Conservation (phyloP, 2,888 invertebrate species). For the Parnassius mnemosyne region DNA sequence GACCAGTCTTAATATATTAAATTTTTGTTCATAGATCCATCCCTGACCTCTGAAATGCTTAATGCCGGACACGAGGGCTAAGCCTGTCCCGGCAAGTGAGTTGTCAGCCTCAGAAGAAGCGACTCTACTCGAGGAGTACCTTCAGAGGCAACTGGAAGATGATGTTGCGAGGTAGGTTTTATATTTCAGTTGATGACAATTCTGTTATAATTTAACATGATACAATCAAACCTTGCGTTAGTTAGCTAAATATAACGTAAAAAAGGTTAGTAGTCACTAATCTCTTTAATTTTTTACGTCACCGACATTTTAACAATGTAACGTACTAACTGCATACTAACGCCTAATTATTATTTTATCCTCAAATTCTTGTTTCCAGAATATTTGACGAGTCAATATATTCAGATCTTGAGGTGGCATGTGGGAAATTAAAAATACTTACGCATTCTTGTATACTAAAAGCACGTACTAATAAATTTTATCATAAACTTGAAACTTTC, state of each 20-base stretch:
- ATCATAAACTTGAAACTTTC: constrained; percentile 75
- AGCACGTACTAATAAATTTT: constrained; percentile 81
- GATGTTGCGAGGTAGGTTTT: constrained; percentile 63
- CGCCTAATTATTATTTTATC: constrained; percentile 1
- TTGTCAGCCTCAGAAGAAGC: constrained; percentile 59
- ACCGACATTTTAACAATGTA: too few species aligned
- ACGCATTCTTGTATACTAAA: constrained; percentile 82
- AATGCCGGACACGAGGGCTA: constrained; percentile 59
- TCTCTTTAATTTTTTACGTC: too few species aligned
- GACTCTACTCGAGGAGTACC: constrained; percentile 55
- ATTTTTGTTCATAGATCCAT: constrained; percentile 10
- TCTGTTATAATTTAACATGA: too few species aligned
- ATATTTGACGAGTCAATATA: constrained; percentile 82
- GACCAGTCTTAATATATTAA: background rate
- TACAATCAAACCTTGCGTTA: too few species aligned
- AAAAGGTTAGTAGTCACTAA: too few species aligned
- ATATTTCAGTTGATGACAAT: background rate
- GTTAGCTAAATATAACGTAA: too few species aligned
- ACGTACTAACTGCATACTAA: too few species aligned
- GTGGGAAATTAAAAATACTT: constrained; percentile 79
- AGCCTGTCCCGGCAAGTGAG: constrained; percentile 59
- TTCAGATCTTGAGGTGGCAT: constrained; percentile 81
- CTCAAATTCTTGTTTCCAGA: constrained; percentile 62
- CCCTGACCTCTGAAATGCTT: constrained; percentile 52
- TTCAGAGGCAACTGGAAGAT: constrained; percentile 67